Evolutionary conservation across 2,113 vertebrate species (phyloP), one percentile per base, ranked within the genome.

Genomic region (Octodon degus): DNA sequence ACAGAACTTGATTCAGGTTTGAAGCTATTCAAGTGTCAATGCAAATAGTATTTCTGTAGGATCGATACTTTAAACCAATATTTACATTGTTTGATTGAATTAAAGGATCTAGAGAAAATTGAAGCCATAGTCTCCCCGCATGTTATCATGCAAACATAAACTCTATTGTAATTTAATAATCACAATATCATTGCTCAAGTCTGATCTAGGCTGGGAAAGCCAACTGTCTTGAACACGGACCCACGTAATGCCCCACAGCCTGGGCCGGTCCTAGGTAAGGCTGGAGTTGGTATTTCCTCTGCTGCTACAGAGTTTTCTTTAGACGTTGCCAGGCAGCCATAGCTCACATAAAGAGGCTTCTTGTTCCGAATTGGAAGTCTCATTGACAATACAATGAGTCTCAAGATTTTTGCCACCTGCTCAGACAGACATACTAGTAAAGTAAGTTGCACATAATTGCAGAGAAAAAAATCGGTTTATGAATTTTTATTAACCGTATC

Each of bases 311-410:
- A 81, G 68, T 77, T 96, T 96, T 91, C 14, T 4, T 88, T 76
- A 96, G 96, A 86, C 7, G 81, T 88, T 60, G 70, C 89, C 1
- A 25, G 91, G 80, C 1, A n/a, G 94, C 81, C 62, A 43, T 34
- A 97, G 82, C 83, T 96, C 85, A 86, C 77, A 32, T 50, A 93
- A 96, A 94, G 82, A 85, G 32, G 84, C 92, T 96, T 91, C 85
- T 84, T 93, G n/a, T 82, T 96, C 87, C 24, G 65, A 79, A 94
- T 82, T 95, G 95, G 70, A 97, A 34, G 16, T 60, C 25, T 96
- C 11, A 2, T 68, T 97, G 77, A 7, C 16, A 97, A 96, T 94
- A 89, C 7, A 86, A 68, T 79, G 30, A 74, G 17, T 81, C 8
- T 94, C 76, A 47, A 91, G 79, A 86, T 81, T 96, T 90, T 92